phyloP scores from a whole-genome alignment of 2,113 vertebrate species.

The Nyctibius bracteatus region DNA sequence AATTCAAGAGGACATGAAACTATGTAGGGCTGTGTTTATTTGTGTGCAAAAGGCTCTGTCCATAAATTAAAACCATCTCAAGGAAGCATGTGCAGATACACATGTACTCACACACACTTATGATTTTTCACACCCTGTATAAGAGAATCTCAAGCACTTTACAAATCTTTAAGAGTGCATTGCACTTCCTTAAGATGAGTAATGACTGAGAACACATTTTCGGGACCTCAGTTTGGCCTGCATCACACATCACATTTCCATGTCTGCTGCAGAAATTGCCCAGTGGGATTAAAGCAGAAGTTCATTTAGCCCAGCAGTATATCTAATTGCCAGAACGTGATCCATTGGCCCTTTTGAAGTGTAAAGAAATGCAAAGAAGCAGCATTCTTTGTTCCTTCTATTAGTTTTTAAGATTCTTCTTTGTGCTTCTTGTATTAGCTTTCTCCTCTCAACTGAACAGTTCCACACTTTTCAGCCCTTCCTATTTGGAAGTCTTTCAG shows the following conservation, averaged over 20 bases:
- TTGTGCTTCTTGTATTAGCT: not conserved
- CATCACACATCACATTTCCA: not conserved
- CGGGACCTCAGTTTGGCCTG: not conserved
- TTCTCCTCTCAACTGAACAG: not conserved
- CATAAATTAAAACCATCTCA: conserved; percentile 6
- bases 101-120: not conserved
- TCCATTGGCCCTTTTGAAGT: not conserved
- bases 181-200: conserved; percentile 13
- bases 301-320: not conserved
- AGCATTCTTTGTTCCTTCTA: not conserved
- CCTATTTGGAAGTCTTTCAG: not conserved
- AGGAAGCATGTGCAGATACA: not conserved
- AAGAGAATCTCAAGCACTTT: conserved; percentile 38
- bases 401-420: not conserved
- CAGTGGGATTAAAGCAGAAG: not conserved
- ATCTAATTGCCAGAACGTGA: not conserved
- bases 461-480: not conserved
- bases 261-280: not conserved
- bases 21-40: not conserved
- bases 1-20: not conserved
- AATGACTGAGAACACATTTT: conserved; percentile 13
- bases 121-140: not conserved
- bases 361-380: not conserved
- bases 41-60: not conserved
- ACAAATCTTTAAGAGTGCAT: conserved; percentile 25